Evolutionary conservation across 1,140 invertebrate genomes (phyloP).

Genomic region (Aradophagus sp.): DNA sequence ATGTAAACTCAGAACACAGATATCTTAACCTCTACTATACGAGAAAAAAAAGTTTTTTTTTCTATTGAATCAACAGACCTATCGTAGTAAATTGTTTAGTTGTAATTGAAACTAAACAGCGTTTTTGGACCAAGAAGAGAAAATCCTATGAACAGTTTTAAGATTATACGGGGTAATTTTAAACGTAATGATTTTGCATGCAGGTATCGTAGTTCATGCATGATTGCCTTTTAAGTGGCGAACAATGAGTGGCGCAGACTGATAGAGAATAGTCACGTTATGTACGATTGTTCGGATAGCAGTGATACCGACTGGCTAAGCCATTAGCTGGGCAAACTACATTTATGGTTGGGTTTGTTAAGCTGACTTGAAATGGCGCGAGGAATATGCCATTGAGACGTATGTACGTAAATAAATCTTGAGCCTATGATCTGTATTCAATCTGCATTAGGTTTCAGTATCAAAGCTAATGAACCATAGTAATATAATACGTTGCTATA

Average conservation of each 20-base stretch:
- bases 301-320: slow-evolving; percentile 22
- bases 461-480: slow-evolving; percentile 16
- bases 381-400: slow-evolving; percentile 21
- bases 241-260: slow-evolving; percentile 41
- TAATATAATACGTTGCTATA: no score
- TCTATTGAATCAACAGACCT: no score
- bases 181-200: no score
- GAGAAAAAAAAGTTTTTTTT: no score
- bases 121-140: no score
- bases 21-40: no score
- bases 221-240: slow-evolving; percentile 40
- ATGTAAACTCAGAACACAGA: no score
- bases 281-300: slow-evolving; percentile 49
- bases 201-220: slow-evolving; percentile 42
- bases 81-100: no score
- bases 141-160: no score
- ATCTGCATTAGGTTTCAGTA: slow-evolving; percentile 22
- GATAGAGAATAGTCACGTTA: slow-evolving; percentile 49
- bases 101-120: no score
- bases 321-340: slow-evolving; percentile 46
- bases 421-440: slow-evolving; percentile 23
- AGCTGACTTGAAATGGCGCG: slow-evolving; percentile 34
- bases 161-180: no score
- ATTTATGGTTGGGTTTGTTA: slow-evolving; percentile 46
- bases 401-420: slow-evolving; percentile 11